Percentiles rank a stretch among this genome's conserved stretches.
phyloP scores from a whole-genome alignment of 2,797 vertebrate genomes.

The Melanotaenia nigrans region DNA sequence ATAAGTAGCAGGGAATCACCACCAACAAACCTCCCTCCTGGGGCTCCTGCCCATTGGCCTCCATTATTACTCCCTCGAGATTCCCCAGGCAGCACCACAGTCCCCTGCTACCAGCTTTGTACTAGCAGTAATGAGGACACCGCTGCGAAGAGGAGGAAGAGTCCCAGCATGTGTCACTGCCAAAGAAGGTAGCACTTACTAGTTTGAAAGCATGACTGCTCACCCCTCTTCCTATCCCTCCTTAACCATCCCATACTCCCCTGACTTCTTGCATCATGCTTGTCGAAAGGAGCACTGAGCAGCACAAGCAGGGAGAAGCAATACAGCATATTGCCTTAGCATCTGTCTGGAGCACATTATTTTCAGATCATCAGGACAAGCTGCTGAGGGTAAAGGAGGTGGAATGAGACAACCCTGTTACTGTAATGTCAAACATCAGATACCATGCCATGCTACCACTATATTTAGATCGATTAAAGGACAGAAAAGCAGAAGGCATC shows the following conservation, averaged over 20 bases:
- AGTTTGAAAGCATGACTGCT: slow-evolving; percentile 32
- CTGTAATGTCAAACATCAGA: slow-evolving; percentile 30
- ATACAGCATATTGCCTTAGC: slow-evolving; percentile 54
- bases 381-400: slow-evolving; percentile 37
- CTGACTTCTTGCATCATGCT: not conserved
- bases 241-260: not conserved
- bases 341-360: slow-evolving; percentile 50
- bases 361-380: slow-evolving; percentile 57
- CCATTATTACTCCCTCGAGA: slow-evolving; percentile 77
- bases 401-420: slow-evolving; percentile 28
- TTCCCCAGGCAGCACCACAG: slow-evolving; percentile 45
- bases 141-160: slow-evolving; percentile 38
- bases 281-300: slow-evolving; percentile 2
- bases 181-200: slow-evolving; percentile 32
- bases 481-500: not conserved
- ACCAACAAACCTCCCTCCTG: slow-evolving; percentile 71
- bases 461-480: not conserved
- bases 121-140: slow-evolving; percentile 77
- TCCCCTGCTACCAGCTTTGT: slow-evolving; percentile 53
- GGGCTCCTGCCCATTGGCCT: slow-evolving; percentile 67
- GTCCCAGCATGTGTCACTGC: slow-evolving; percentile 48
- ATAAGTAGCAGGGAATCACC: slow-evolving; percentile 77
- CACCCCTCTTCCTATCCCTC: not conserved
- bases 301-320: slow-evolving; percentile 19
- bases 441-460: not conserved